phyloP scores from a whole-genome alignment of 2,888 invertebrate species.

The Allygus modestus region DNA sequence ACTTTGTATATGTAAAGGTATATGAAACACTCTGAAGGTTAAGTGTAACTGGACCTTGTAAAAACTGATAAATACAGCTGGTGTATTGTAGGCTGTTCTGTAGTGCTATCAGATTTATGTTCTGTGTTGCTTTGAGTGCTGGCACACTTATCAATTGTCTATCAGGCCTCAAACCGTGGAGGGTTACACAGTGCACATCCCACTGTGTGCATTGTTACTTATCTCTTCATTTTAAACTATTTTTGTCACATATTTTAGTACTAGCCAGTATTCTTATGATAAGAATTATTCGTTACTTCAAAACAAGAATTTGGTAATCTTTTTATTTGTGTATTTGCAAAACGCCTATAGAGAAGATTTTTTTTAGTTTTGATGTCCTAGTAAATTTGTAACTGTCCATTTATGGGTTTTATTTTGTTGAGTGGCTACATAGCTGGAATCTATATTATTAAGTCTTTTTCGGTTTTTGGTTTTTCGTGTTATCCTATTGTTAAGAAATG shows the following conservation, averaged over 20 bases:
- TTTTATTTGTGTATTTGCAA: not conserved
- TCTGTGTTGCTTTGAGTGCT: not conserved
- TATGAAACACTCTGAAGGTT: not conserved
- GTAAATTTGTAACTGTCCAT: not conserved
- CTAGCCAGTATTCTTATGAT: not conserved
- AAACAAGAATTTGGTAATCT: not conserved
- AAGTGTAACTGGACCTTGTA: no score
- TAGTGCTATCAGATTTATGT: not conserved
- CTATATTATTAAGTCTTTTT: not conserved
- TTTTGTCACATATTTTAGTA: not conserved
- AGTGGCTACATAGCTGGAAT: not conserved
- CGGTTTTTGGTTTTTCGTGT: not conserved
- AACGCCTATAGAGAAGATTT: not conserved
- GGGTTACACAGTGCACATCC: not conserved
- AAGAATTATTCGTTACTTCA: not conserved
- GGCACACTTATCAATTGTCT: not conserved
- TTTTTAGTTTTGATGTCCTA: not conserved
- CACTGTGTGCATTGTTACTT: not conserved
- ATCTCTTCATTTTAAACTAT: constrained; percentile 6
- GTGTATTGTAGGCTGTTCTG: not conserved
- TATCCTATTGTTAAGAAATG: constrained; percentile 17
- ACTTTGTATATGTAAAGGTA: not conserved
- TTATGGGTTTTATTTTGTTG: no score
- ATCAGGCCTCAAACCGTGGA: not conserved
- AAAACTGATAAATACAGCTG: no score